These are phyloP conservation scores for Onthophagus sagittarius DNA, from an alignment of 2,888 invertebrate species.

Conservation along the genomic window DNA sequence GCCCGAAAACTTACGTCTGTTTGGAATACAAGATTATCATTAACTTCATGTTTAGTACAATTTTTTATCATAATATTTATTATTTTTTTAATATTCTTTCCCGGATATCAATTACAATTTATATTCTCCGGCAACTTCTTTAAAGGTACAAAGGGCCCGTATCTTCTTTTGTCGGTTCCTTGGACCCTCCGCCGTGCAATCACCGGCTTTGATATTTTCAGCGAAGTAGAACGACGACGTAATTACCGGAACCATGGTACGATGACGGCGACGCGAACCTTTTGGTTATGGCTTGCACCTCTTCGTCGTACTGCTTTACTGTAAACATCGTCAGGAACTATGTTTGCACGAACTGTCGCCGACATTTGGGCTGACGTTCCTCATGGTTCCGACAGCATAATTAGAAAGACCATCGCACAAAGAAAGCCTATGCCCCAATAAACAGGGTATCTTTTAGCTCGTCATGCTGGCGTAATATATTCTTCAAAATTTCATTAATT, in stretches of 20 bases:
- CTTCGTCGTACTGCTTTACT: background rate
- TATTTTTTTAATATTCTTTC: background rate
- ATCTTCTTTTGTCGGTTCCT: background rate
- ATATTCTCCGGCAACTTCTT: background rate
- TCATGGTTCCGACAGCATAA: background rate
- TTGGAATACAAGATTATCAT: background rate
- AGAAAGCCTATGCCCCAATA: background rate
- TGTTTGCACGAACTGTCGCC: background rate
- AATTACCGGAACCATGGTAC: constrained; percentile 6
- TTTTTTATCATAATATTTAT: background rate
- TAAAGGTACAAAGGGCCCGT: background rate
- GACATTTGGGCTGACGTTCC: background rate
- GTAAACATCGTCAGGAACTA: background rate
- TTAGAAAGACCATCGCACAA: background rate
- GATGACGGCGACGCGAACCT: background rate
- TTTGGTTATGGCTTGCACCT: background rate
- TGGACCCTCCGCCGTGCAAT: background rate
- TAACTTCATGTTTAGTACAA: background rate
- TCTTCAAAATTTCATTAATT: background rate
- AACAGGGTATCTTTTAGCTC: background rate
- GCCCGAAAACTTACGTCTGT: background rate
- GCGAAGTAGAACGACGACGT: constrained; percentile 9
- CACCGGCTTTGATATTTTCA: constrained; percentile 6
- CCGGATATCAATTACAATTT: background rate
- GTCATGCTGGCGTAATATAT: background rate